These are phyloP conservation scores for Cremastinae sp. DNA, from an alignment of 2,888 invertebrate genomes.

Conservation along the genomic window DNA sequence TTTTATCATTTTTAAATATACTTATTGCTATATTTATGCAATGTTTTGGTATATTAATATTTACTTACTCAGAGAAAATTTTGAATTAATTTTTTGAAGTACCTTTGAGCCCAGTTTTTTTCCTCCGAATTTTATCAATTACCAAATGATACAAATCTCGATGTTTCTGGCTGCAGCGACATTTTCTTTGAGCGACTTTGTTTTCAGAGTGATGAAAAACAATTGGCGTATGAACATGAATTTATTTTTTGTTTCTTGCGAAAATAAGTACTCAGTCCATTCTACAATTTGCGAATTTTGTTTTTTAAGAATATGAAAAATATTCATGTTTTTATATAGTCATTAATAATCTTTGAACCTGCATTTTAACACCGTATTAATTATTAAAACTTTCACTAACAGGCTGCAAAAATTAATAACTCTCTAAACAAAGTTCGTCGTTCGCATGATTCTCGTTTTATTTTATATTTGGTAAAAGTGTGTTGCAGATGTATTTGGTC, in stretches of 20 bases:
- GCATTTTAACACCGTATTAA: too few species aligned
- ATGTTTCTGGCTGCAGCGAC: constrained; percentile 48
- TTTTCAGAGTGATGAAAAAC: constrained; percentile 21
- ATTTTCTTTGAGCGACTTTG: constrained; percentile 29
- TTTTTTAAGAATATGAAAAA: too few species aligned
- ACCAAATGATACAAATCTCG: constrained; percentile 14
- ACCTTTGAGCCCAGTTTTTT: not conserved
- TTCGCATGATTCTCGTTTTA: constrained; percentile 56
- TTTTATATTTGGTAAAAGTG: constrained; percentile 47
- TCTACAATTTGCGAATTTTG: not conserved
- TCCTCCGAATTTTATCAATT: not conserved
- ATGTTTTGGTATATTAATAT: too few species aligned
- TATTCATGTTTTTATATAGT: too few species aligned
- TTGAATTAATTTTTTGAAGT: too few species aligned
- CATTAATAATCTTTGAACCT: too few species aligned
- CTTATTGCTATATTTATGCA: too few species aligned
- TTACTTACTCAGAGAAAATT: too few species aligned
- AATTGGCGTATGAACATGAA: constrained; percentile 4
- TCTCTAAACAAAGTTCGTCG: constrained; percentile 41
- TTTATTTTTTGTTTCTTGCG: not conserved
- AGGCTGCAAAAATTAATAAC: constrained; percentile 1
- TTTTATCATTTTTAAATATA: too few species aligned
- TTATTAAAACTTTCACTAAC: not conserved
- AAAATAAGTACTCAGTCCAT: not conserved
- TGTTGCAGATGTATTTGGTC: constrained; percentile 42